Conservation (phyloP, 2,113 vertebrate genomes). For the Microcebus jonahi region DNA sequence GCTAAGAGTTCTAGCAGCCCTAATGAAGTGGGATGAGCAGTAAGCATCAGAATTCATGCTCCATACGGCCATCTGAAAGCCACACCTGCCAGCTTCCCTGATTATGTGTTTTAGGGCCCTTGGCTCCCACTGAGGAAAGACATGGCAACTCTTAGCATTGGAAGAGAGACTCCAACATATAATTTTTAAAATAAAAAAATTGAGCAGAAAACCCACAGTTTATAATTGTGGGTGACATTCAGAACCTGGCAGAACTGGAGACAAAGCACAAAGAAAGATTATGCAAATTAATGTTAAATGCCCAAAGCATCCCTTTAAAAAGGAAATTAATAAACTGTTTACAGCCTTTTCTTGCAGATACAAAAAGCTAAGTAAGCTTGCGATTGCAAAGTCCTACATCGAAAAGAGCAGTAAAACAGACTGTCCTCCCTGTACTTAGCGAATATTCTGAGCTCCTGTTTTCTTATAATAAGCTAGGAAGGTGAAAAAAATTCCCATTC, state of each 20-base stretch:
- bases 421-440: too few relatives aligned
- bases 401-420: not conserved
- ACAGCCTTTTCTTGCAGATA: slow-evolving; percentile 33
- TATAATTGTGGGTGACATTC: slow-evolving; percentile 57
- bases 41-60: not conserved
- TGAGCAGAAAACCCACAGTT: not conserved
- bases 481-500: not conserved
- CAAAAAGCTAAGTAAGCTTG: not conserved
- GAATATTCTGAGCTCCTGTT: not conserved
- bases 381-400: not conserved
- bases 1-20: not conserved
- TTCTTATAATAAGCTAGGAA: not conserved
- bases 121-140: not conserved
- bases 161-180: not conserved
- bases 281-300: slow-evolving; percentile 26
- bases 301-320: slow-evolving; percentile 41
- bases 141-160: not conserved
- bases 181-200: not conserved
- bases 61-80: not conserved
- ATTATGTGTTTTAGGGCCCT: not conserved
- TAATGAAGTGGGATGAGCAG: not conserved
- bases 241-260: slow-evolving; percentile 55
- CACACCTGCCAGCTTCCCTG: not conserved
- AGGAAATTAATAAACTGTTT: slow-evolving; percentile 17
- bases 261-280: slow-evolving; percentile 56